These are phyloP conservation scores for Erythrolamprus reginae DNA, from an alignment of 2,113 vertebrate species.

Conservation along the genomic window DNA sequence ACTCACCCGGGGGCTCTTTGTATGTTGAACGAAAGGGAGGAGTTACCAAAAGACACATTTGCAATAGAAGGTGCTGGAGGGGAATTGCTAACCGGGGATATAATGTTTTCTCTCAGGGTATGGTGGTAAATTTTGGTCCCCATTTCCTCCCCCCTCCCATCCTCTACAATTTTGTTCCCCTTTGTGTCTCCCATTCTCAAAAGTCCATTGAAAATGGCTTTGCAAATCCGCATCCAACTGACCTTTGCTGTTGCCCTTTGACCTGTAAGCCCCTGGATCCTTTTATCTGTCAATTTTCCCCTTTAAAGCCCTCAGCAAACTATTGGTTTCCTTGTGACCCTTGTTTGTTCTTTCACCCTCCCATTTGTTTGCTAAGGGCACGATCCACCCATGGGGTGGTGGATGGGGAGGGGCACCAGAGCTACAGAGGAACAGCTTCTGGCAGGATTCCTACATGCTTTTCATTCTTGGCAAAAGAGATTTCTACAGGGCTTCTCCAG, in stretches of 20 bases:
- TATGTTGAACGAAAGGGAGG: not conserved
- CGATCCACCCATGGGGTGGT: not conserved
- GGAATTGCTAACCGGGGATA: not conserved
- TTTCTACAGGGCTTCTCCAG: not conserved
- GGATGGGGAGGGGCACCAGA: too few species aligned
- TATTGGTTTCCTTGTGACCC: not conserved
- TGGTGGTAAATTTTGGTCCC: not conserved
- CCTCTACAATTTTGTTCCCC: not conserved
- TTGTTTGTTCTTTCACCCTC: not conserved
- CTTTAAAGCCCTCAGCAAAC: not conserved
- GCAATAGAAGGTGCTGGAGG: not conserved
- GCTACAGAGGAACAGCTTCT: too few species aligned
- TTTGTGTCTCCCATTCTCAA: constrained; percentile 13
- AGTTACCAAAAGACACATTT: not conserved
- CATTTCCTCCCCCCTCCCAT: too few species aligned
- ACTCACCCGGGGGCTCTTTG: not conserved
- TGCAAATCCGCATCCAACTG: not conserved
- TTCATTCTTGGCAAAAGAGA: not conserved
- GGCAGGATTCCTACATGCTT: not conserved
- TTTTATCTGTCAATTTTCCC: not conserved
- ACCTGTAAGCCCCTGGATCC: not conserved
- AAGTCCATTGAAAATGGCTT: rapidly evolving
- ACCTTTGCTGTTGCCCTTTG: not conserved
- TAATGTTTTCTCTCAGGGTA: not conserved
- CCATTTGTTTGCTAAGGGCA: not conserved